Evolutionary conservation across 2,888 invertebrate species (phyloP).

Genomic region (Emmelina monodactyla): DNA sequence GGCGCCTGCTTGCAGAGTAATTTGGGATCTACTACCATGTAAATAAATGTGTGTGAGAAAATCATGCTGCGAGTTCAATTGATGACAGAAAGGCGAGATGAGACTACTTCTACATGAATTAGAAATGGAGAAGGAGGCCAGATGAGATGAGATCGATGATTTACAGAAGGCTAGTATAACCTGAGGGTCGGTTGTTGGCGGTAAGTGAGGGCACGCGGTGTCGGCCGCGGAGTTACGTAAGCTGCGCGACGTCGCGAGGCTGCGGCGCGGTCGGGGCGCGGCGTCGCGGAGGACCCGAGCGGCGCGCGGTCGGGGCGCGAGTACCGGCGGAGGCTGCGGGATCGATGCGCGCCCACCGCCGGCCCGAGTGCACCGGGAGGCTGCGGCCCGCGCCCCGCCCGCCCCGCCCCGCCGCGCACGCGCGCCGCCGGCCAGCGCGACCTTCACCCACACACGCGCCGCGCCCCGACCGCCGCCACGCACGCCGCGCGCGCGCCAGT

Average conservation of each 20-base stretch:
- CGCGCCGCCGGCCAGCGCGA: slow-evolving; percentile 19
- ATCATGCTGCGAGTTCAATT: not conserved
- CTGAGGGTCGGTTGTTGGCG: slow-evolving; percentile 1
- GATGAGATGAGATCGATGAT: slow-evolving; percentile 2
- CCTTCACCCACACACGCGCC: slow-evolving; percentile 18
- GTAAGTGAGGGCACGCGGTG: not conserved
- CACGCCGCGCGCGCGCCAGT: slow-evolving; percentile 19
- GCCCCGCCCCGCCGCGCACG: slow-evolving; percentile 21
- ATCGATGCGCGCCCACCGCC: slow-evolving; percentile 31
- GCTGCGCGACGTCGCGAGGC: slow-evolving; percentile 11
- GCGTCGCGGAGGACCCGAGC: slow-evolving; percentile 21
- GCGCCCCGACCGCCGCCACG: slow-evolving; percentile 18
- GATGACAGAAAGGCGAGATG: not conserved
- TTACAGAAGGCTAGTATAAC: not conserved
- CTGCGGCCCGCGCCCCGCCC: slow-evolving; percentile 25
- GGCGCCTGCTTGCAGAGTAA: not conserved
- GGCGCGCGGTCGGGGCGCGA: slow-evolving; percentile 26
- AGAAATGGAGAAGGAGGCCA: not conserved
- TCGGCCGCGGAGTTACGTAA: slow-evolving; percentile 41
- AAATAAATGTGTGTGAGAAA: not conserved
- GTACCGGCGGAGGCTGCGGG: slow-evolving; percentile 28
- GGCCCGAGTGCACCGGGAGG: slow-evolving; percentile 34
- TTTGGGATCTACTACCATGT: not conserved
- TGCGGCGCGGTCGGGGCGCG: slow-evolving; percentile 23
- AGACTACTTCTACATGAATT: not conserved